Conservation (phyloP, 1,140 invertebrate species). For the Sitodiplosis mosellana region DNA sequence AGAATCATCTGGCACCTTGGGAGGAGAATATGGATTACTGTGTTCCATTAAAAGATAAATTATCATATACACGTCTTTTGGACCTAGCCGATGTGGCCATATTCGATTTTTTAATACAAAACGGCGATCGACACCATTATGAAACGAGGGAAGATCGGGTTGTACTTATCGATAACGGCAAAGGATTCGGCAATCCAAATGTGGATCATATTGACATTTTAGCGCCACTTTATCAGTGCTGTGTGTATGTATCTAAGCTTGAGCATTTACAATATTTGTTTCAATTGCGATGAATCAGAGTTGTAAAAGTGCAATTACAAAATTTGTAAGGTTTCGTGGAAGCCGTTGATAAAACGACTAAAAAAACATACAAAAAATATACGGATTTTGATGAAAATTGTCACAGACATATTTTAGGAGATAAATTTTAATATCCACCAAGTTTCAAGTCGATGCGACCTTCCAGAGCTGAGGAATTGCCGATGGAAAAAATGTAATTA, state of each 20-base stretch:
- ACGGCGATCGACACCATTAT: constrained; percentile 86
- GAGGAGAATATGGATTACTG: constrained; percentile 63
- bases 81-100: constrained; percentile 76
- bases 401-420: no score
- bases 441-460: no score
- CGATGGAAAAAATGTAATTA: no score
- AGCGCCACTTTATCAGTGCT: constrained; percentile 79
- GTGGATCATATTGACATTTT: constrained; percentile 71
- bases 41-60: constrained; percentile 32
- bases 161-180: constrained; percentile 82
- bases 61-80: constrained; percentile 42
- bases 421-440: no score
- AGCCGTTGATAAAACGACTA: no score
- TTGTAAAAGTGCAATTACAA: no score
- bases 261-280: no score
- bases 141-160: constrained; percentile 62
- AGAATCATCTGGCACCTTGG: constrained; percentile 57
- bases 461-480: no score
- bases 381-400: no score
- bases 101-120: constrained; percentile 88
- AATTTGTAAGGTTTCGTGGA: no score
- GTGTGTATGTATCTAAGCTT: constrained; percentile 73
- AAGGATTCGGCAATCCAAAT: constrained; percentile 74
- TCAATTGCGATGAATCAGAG: no score
- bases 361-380: no score